Base-by-base conservation (phyloP, 2,113 vertebrate genomes). In the Bufo bufo region DNA sequence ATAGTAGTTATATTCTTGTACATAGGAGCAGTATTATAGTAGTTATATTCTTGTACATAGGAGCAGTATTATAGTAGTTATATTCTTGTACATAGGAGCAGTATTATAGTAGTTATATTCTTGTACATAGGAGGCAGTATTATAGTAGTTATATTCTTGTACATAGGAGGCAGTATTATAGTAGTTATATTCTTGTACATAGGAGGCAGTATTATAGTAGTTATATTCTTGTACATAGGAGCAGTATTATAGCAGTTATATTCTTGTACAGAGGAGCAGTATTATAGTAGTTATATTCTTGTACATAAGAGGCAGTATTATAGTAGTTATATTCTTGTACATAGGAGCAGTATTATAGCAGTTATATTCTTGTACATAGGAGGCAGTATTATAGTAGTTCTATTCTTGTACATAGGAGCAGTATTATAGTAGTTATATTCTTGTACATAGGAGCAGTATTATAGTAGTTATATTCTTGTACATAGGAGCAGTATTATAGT, bases 1-100 rank as follows among this genome's bases (percentile, higher is more conserved):
- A 69, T 69, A 69, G 65, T 69, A 69, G 65, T 69, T 69, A 69
- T 69, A 69, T 69, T 69, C 65, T 69, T 69, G n/a, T 69, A 69
- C 4, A 65, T 65, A 65, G 61, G 65, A 12, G 11, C 65, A 69
- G 65, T 69, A 69, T 69, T 69, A 33, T 69, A 69, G 65, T 69
- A 69, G 65, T 69, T 69, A 69, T 69, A 69, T 69, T 69, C 65
- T 69, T 69, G 7, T 69, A 69, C 10, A 23, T 69, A 69, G 65
- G 65, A 2, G 65, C 65, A 69, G 65, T 69, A 69, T 69, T 69
- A 69, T 69, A 69, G 65, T 69, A 69, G n/a, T 69, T 69, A 69
- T 69, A 69, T 69, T 69, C 65, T 69, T 33, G n/a, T 69, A 69
- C 10, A 69, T 69, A 69, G 65, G 65, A 33, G 65, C 65, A 69